Conservation (phyloP, 1,140 invertebrate genomes). For the Colletes gigas region DNA sequence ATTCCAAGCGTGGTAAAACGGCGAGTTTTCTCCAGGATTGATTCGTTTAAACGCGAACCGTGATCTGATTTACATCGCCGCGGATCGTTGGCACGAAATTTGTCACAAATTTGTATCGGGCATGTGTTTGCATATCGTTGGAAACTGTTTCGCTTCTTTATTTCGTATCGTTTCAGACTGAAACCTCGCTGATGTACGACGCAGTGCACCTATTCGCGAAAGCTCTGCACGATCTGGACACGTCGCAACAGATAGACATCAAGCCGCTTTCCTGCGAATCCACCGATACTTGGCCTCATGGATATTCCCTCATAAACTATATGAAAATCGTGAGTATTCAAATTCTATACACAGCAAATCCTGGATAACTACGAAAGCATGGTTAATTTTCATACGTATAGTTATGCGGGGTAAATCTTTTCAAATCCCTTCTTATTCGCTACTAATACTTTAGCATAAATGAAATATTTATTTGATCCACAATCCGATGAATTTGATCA, state of each 20-base stretch:
- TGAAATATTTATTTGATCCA: no score
- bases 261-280: conserved; percentile 93
- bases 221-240: conserved; percentile 94
- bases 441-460: no score
- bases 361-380: no score
- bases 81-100: neutral
- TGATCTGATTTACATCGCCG: neutral
- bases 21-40: neutral
- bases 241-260: conserved; percentile 94
- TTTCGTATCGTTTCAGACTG: conserved; percentile 85
- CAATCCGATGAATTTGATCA: no score
- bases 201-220: conserved; percentile 96
- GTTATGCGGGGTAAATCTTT: no score
- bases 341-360: neutral
- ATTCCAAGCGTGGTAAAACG: neutral
- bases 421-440: no score
- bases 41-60: neutral
- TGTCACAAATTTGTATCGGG: conserved; percentile 13
- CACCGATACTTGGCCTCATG: conserved; percentile 95
- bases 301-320: conserved; percentile 97
- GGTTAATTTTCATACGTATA: no score
- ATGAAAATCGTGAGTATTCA: conserved; percentile 94
- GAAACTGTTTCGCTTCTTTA: neutral
- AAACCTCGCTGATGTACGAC: conserved; percentile 97
- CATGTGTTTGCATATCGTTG: neutral